Conservation (phyloP, 1,140 invertebrate genomes). For the Lasioglossum baleicum region DNA sequence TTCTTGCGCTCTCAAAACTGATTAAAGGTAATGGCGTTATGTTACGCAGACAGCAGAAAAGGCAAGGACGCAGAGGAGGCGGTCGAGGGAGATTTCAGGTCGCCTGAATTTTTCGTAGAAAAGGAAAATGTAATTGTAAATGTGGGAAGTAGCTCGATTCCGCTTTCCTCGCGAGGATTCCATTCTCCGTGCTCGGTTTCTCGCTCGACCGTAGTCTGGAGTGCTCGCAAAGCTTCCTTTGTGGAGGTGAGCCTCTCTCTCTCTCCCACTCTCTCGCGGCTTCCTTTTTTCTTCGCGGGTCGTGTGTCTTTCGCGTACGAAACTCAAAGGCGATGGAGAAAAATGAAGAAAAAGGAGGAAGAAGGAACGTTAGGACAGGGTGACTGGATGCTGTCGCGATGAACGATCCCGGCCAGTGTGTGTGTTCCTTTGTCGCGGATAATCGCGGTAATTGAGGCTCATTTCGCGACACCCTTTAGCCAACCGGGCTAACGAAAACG, state of each 20-base stretch:
- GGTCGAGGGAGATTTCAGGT: no score
- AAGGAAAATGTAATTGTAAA: slow-evolving; percentile 62
- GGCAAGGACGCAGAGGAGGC: no score
- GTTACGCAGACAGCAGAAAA: no score
- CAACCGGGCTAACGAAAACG: background rate
- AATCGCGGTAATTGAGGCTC: slow-evolving; percentile 29
- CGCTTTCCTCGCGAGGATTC: slow-evolving; percentile 56
- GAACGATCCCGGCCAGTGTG: background rate
- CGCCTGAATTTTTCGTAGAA: background rate
- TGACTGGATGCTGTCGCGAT: slow-evolving; percentile 9
- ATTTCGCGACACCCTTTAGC: background rate
- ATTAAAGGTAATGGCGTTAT: no score
- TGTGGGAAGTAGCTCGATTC: slow-evolving; percentile 56
- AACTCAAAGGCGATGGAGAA: slow-evolving; percentile 1
- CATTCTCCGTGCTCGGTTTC: slow-evolving; percentile 53
- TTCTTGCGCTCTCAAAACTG: no score
- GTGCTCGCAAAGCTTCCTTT: slow-evolving; percentile 35
- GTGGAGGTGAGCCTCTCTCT: slow-evolving; percentile 7
- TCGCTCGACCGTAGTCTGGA: slow-evolving; percentile 29
- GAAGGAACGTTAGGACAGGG: background rate
- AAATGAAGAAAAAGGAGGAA: background rate
- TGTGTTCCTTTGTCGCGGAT: slow-evolving; percentile 20
- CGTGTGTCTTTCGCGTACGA: slow-evolving; percentile 33
- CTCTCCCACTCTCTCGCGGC: background rate
- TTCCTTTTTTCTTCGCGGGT: slow-evolving; percentile 21